phyloP scores from a whole-genome alignment of 1,140 invertebrate species.

The Triops cancriformis region DNA sequence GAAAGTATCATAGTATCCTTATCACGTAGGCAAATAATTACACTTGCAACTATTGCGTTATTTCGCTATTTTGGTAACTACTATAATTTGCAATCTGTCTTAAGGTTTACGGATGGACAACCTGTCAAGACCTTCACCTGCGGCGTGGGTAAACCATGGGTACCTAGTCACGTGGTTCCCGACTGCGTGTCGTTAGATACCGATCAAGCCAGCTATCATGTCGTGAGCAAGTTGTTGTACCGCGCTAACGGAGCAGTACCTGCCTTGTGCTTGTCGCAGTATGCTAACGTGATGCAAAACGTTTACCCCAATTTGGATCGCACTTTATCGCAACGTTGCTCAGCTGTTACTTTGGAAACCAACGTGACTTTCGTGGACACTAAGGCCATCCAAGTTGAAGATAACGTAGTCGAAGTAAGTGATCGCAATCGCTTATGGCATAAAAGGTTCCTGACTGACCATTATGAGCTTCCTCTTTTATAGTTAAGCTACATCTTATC shows the following conservation, averaged over 20 bases:
- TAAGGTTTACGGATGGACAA: conserved; percentile 85
- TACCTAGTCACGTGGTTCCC: conserved; percentile 73
- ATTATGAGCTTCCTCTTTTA: conserved; percentile 29
- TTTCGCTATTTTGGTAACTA: too few relatives aligned
- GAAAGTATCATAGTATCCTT: too few relatives aligned
- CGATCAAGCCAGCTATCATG: conserved; percentile 86
- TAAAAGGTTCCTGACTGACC: neutral
- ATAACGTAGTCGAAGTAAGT: conserved; percentile 65
- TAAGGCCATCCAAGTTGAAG: conserved; percentile 62
- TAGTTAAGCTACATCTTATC: conserved; percentile 74
- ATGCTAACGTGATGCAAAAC: conserved; percentile 70
- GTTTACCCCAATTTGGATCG: conserved; percentile 71
- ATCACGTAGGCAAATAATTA: too few relatives aligned
- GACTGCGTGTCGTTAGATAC: conserved; percentile 91
- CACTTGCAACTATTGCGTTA: too few relatives aligned
- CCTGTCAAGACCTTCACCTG: conserved; percentile 77
- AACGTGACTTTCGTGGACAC: conserved; percentile 82
- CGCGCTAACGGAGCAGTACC: conserved; percentile 79
- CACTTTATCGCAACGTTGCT: conserved; percentile 80
- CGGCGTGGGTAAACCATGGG: conserved; percentile 62
- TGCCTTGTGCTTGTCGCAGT: conserved; percentile 70
- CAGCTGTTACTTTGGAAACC: conserved; percentile 82
- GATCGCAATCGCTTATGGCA: neutral
- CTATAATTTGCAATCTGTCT: too few relatives aligned
- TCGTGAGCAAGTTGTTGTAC: conserved; percentile 79